Evolutionary conservation across 2,888 invertebrate genomes (phyloP).

Genomic region (Dorcus parallelipipedus): DNA sequence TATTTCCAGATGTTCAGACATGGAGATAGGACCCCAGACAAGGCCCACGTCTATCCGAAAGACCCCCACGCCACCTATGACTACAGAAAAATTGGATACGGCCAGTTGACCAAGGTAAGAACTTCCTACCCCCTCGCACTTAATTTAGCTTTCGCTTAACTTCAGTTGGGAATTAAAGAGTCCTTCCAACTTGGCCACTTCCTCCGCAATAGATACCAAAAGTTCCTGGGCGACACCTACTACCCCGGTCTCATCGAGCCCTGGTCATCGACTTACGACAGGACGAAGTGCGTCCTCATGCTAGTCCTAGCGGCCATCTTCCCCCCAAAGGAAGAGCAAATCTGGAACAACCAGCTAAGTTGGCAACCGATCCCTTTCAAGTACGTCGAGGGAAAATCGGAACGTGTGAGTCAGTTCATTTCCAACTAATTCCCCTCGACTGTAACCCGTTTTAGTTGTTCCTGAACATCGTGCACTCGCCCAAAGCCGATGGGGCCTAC

Average conservation of each 20-base stretch:
- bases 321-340: background rate
- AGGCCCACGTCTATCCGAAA: background rate
- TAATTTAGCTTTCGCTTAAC: background rate
- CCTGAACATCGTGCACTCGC: no score
- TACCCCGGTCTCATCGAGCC: background rate
- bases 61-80: background rate
- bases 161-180: constrained; percentile 1
- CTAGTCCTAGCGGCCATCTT: constrained; percentile 4
- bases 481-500: background rate
- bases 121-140: background rate
- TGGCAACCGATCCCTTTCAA: constrained; percentile 9
- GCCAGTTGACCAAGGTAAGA: constrained; percentile 8
- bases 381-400: background rate
- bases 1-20: constrained; percentile 8
- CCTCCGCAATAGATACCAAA: background rate
- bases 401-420: background rate
- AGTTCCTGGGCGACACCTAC: constrained; percentile 1
- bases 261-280: background rate
- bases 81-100: constrained; percentile 1
- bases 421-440: background rate
- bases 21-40: constrained; percentile 5
- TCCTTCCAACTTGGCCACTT: background rate
- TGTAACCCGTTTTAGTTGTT: no score
- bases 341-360: constrained; percentile 3
- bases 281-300: constrained; percentile 1